Evolutionary conservation across 2,888 invertebrate species (phyloP), one percentile per base, ranked within the genome.

Genomic region (Hirtodrosophila trivittata): DNA sequence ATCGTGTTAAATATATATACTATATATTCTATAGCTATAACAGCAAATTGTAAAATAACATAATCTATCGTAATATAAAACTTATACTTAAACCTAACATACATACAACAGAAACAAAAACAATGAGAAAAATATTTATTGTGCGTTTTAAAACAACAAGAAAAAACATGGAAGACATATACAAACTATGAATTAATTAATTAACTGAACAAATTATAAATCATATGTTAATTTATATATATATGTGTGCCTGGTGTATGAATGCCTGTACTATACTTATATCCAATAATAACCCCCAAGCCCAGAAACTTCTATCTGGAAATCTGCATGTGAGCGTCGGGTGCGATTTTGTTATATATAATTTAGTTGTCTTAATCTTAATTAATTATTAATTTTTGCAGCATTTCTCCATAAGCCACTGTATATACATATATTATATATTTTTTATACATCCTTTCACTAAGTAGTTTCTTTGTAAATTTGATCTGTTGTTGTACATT

Each of bases 141-240:
- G 75, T 77, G 78, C 82, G 86, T 77, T 77, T 66, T 56, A 64
- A 70, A 28, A 9, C 37, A 37, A 12, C 14, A 37, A 51, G n/a
- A n/a, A n/a, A n/a, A n/a, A n/a, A n/a, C n/a, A 38, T 58, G 72
- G 39, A 80, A 80, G 78, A 80, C 78, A 80, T 86, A 80, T 83
- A 81, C 82, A 82, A 78, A 77, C 69, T 57, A 77, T 56, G 74
- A 64, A 56, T 60, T 59, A 59, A 59, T 62, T 51, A 56, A 65
- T 51, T 55, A 70, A 60, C 38, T 28, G 51, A 56, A 32, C 16
- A 30, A 41, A 26, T 50, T 39, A 65, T 64, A 56, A 9, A 51
- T 57, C 18, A 5, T 21, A 66, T 83, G 77, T 86, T 86, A 76
- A 80, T 76, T 78, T 86, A 86, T 80, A 83, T 81, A 67, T 78